Evolutionary conservation across 1,140 invertebrate species (phyloP), one percentile per base, ranked within the genome.

Genomic region (Platorchestia sp.): DNA sequence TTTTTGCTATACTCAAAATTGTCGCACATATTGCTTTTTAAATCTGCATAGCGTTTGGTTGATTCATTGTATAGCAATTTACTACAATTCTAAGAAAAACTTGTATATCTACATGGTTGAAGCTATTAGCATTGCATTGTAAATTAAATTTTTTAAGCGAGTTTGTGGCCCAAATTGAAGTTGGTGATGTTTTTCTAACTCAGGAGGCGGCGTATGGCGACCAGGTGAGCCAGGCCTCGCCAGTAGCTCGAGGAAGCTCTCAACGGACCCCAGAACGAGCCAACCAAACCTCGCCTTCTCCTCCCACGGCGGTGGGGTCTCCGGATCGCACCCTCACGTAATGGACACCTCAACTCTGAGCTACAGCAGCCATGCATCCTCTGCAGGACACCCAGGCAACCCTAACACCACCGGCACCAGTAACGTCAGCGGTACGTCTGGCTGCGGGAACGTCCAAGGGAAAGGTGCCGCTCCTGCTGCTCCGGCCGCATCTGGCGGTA

Each of bases 301-400:
- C 6, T 93, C 91, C 44, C 91, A 93, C n/a, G 87, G 87, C 87
- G 53, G 44, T 43, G 45, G 40, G n/a, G 59, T 75, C 53, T 0
- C 95, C 43, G 41, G 43, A 7, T 47, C n/a, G 7, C 43, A 87
- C 43, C 87, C 44, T 22, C 47, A 44, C 43, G 16, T 51, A 40
- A 7, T 95, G 95, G 95, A 86, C 95, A 90, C 75, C 6, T 95
- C 87, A 41, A 90, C 95, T 45, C 10, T 90, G 47, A 90, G 95
- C 45, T 47, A 95, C 95, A 59, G 75, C 95, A 95, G 86, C 45
- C 95, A 87, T 40, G 47, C 40, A 10, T 95, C 95, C 10, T 95
- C 95, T 45, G 7, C 59, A 75, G 47, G 95, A 3, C 95, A 95
- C 36, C 95, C 75, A 5, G 42, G 43, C 45, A 44, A 90, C 87